Conservation (phyloP, 1,140 invertebrate species). For the Thalassaphorura encarpata region DNA sequence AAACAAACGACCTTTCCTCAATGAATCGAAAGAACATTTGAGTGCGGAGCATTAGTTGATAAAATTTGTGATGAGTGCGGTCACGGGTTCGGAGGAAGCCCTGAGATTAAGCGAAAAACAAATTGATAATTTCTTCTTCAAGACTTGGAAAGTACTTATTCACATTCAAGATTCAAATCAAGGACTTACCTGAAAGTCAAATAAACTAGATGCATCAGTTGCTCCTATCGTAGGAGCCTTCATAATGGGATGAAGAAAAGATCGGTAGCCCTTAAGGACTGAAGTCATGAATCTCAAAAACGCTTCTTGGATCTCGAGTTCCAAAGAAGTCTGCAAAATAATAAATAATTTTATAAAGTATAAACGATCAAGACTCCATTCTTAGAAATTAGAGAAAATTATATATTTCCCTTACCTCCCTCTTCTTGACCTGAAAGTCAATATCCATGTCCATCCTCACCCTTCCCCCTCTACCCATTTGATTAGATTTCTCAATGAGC, state of each 20-base stretch:
- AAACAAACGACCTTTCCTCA: constrained; percentile 96
- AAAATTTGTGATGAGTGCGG: constrained; percentile 84
- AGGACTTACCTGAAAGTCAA: constrained; percentile 77
- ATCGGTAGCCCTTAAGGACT: constrained; percentile 82
- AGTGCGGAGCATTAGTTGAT: constrained; percentile 74
- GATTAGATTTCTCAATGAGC: constrained; percentile 49
- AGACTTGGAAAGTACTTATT: neutral
- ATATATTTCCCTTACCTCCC: constrained; percentile 46
- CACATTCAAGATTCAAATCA: neutral
- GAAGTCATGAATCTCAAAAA: constrained; percentile 93
- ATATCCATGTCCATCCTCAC: constrained; percentile 50
- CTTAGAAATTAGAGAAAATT: neutral
- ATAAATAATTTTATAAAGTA: neutral
- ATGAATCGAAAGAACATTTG: constrained; percentile 99
- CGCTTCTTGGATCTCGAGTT: constrained; percentile 91
- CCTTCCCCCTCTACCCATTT: constrained; percentile 41
- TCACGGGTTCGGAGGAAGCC: constrained; percentile 55
- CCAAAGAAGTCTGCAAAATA: constrained; percentile 57
- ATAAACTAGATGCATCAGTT: constrained; percentile 88
- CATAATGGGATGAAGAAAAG: constrained; percentile 85
- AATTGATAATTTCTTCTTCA: neutral
- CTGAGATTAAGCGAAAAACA: constrained; percentile 32
- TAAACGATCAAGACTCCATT: neutral
- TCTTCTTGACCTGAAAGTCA: constrained; percentile 59
- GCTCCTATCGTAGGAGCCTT: constrained; percentile 85